Evolutionary conservation across 2,113 vertebrate species (phyloP).

Genomic region (Scolopax mira): DNA sequence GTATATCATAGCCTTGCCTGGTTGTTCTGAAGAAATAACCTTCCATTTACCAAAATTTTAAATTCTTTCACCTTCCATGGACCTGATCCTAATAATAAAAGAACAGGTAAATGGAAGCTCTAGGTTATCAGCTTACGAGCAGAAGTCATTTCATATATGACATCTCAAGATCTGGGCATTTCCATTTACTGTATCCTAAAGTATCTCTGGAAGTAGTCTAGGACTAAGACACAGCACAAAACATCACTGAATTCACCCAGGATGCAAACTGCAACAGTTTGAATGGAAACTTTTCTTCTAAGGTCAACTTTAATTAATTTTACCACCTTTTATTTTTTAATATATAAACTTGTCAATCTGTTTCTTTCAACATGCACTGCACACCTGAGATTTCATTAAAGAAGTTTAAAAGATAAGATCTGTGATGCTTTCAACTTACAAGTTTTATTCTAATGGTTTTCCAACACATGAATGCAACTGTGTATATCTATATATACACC

Average conservation of each 20-base stretch:
- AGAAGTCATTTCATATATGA: neutral
- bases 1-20: fast-evolving
- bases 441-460: neutral
- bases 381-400: neutral
- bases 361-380: neutral
- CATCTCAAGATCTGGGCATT: neutral
- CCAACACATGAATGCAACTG: neutral
- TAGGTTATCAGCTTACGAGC: neutral
- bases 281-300: neutral
- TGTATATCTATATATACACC: neutral
- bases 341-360: neutral
- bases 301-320: neutral
- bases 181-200: neutral
- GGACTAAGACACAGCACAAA: neutral
- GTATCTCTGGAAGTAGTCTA: neutral
- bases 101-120: neutral
- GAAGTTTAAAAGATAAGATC: neutral
- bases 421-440: neutral
- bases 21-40: neutral
- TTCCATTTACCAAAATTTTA: neutral
- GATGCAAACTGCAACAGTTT: neutral
- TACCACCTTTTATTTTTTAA: neutral
- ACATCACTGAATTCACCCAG: neutral
- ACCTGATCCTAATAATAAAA: neutral
- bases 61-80: neutral